Evolutionary conservation across 2,888 invertebrate species (phyloP).

Genomic region (Lamellibrachia satsuma): DNA sequence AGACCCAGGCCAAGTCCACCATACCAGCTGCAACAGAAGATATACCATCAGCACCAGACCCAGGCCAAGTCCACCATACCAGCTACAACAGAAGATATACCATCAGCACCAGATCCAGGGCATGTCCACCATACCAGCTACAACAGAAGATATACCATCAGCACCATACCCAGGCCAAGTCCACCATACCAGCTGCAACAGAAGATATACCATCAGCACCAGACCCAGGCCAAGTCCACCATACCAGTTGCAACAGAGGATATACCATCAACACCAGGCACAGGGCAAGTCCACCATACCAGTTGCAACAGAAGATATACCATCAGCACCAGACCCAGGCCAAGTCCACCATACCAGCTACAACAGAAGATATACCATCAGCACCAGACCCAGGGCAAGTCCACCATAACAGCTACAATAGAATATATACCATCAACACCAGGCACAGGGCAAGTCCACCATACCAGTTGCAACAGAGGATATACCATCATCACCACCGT

Average conservation of each 20-base stretch:
- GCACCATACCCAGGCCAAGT: not conserved
- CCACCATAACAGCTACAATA: too few relatives aligned
- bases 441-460: not conserved
- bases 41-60: not conserved
- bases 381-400: too few relatives aligned
- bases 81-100: not conserved
- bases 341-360: not conserved
- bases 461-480: not conserved
- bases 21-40: not conserved
- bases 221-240: not conserved
- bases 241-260: not conserved
- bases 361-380: too few relatives aligned
- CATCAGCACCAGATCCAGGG: not conserved
- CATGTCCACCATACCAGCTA: not conserved
- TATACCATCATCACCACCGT: not conserved
- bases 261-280: not conserved
- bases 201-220: not conserved
- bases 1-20: not conserved
- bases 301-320: conserved; percentile 5
- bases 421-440: not conserved
- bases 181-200: not conserved
- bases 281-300: not conserved
- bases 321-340: not conserved
- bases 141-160: not conserved
- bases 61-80: not conserved